These are phyloP conservation scores for Pseudomyrmex dendroicus DNA, from an alignment of 1,140 invertebrate genomes.

Conservation along the genomic window DNA sequence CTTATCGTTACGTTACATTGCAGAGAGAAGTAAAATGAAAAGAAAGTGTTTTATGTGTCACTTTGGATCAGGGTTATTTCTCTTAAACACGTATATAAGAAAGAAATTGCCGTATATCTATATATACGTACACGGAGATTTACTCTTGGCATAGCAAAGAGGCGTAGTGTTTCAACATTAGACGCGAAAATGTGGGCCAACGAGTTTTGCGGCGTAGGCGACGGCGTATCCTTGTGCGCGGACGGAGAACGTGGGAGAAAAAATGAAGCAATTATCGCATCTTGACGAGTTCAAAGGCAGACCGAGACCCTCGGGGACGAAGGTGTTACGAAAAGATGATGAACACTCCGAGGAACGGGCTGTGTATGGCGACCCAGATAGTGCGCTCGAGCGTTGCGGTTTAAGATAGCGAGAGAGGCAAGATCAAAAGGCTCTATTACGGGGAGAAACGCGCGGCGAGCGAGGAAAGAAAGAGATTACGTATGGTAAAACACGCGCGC, in stretches of 20 bases:
- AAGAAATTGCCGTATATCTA: no score
- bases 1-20: no score
- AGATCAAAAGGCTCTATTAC: slow-evolving; percentile 58
- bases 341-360: slow-evolving; percentile 57
- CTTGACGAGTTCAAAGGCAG: slow-evolving; percentile 70
- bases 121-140: background rate
- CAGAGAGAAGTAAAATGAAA: no score
- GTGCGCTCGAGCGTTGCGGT: slow-evolving; percentile 39
- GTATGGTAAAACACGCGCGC: slow-evolving; percentile 22
- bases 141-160: background rate
- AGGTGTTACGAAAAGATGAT: slow-evolving; percentile 67
- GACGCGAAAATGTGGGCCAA: slow-evolving; percentile 14
- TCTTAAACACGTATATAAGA: no score
- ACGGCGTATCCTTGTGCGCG: background rate
- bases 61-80: no score
- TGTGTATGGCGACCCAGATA: slow-evolving; percentile 64
- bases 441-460: background rate
- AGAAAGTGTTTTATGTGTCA: no score
- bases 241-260: slow-evolving; percentile 26
- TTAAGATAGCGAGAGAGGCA: slow-evolving; percentile 47
- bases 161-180: background rate
- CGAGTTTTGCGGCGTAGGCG: background rate
- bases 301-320: slow-evolving; percentile 63
- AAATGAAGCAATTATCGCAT: slow-evolving; percentile 67
- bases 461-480: slow-evolving; percentile 39